Conservation (phyloP, 2,888 invertebrate genomes). For the Ectemnius lituratus region DNA sequence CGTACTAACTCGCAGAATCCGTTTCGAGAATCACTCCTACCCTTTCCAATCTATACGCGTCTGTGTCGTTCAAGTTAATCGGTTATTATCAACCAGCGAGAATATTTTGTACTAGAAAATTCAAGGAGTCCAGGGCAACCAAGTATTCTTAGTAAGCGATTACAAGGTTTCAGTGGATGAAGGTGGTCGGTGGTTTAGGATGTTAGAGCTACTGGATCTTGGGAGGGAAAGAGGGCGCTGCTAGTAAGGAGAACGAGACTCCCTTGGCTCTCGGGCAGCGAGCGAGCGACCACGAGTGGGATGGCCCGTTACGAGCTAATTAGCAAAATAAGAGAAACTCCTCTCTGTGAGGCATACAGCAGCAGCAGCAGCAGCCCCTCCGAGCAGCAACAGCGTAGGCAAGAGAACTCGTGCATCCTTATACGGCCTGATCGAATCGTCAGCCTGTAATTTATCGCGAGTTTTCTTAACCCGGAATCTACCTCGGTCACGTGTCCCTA, state of each 20-base stretch:
- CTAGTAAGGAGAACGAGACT: conserved; percentile 33
- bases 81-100: too few species aligned
- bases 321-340: conserved; percentile 65
- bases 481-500: conserved; percentile 9
- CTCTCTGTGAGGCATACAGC: conserved; percentile 49
- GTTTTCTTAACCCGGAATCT: conserved; percentile 51
- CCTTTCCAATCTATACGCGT: too few species aligned
- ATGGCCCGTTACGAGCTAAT: conserved; percentile 67
- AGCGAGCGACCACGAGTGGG: conserved; percentile 51
- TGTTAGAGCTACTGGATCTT: conserved; percentile 17
- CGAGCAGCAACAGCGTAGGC: conserved; percentile 47
- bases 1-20: too few species aligned
- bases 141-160: conserved; percentile 46
- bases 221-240: conserved; percentile 31
- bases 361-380: background rate
- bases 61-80: too few species aligned
- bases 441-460: conserved; percentile 57
- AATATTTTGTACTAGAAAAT: too few species aligned
- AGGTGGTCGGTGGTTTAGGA: conserved; percentile 43
- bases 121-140: background rate
- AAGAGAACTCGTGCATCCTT: conserved; percentile 49
- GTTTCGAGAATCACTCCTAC: too few species aligned
- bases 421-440: conserved; percentile 58
- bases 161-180: conserved; percentile 40
- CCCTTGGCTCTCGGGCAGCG: conserved; percentile 19